Percentiles rank a stretch among this genome's conserved stretches.
These are phyloP conservation scores for Gasterosteus aculeatus DNA, from an alignment of 2,113 vertebrate genomes.

Conservation along the genomic window DNA sequence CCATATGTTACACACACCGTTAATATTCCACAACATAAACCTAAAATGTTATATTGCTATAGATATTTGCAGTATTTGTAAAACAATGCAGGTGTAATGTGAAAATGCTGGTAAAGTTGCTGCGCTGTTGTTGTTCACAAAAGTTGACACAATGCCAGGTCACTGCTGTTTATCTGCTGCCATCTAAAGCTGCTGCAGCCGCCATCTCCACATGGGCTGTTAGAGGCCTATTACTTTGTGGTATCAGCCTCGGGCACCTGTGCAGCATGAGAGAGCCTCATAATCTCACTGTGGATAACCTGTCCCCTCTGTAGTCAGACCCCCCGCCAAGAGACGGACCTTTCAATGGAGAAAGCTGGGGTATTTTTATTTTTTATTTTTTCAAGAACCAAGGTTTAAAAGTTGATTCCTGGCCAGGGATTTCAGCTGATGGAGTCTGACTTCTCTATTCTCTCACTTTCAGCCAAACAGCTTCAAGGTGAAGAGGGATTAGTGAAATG, in stretches of 20 bases:
- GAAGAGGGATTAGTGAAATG: slow-evolving; percentile 66
- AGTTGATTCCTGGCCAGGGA: background rate
- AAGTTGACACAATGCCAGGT: slow-evolving; percentile 12
- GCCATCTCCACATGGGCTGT: slow-evolving; percentile 36
- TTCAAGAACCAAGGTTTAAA: background rate
- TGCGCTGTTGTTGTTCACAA: slow-evolving; percentile 13
- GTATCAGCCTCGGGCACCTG: slow-evolving; percentile 72
- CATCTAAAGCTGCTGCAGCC: slow-evolving; percentile 40
- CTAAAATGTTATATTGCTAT: background rate
- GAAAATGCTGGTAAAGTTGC: background rate
- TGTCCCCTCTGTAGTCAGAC: slow-evolving; percentile 43
- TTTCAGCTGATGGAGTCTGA: slow-evolving; percentile 16
- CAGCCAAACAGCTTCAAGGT: slow-evolving; percentile 54
- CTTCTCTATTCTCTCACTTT: background rate
- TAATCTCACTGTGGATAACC: slow-evolving; percentile 70
- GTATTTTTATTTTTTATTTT: background rate
- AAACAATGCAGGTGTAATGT: slow-evolving; percentile 1
- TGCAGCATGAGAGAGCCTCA: slow-evolving; percentile 56
- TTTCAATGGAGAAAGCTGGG: background rate
- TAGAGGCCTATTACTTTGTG: slow-evolving; percentile 47
- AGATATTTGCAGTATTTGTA: background rate
- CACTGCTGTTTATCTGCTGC: slow-evolving; percentile 43
- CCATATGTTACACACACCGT: background rate
- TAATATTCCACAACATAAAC: background rate
- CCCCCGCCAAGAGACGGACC: background rate